Base-by-base conservation (phyloP, 2,113 vertebrate species). In the Pampusana beccarii region DNA sequence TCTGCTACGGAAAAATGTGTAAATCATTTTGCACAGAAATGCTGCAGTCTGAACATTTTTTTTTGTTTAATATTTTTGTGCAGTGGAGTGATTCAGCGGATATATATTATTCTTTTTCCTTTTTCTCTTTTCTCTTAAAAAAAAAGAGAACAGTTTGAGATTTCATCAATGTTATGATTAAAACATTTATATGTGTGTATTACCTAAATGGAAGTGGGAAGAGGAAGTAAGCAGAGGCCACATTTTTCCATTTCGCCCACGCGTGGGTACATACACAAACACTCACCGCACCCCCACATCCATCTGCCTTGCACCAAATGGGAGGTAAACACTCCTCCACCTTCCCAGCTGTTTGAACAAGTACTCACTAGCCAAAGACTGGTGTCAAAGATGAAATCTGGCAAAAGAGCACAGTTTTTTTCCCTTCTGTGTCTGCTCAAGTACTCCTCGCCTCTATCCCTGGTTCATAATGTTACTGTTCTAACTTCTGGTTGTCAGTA, bases 261-360 rank as follows among this genome's bases (percentile, higher is more conserved):
- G 7, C 4, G 2, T 77, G 74, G 57, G 36, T 53, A 69, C 34
- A 29, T 23, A 83, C 18, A 85, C 81, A 95, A 94, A 95, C 51
- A 85, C 51, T 80, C 62, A 21, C 50, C 85, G 38, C 85, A 60
- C 90, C 34, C 53, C 86, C 80, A 51, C 74, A 83, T 24, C 88
- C 88, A 93, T 31, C 18, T 83, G 82, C 75, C 74, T 33, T 40
- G 46, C 48, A 57, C 80, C 46, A 20, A 79, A 73, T 0, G 28
- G 80, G 77, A 91, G 65, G 65, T 75, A 81, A 91, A 95, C 72
- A 93, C 80, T 94, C 58, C 75, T 88, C 83, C 31, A 82, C 67
- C 72, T 80, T 93, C 86, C 70, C 86, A 95, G 91, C 69, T 62
- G 25, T 44, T 18, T 69, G 62, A 87, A 36, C 58, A 88, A 90